Conservation (phyloP, 1,140 invertebrate species). For the Scaptomyza graminum region DNA sequence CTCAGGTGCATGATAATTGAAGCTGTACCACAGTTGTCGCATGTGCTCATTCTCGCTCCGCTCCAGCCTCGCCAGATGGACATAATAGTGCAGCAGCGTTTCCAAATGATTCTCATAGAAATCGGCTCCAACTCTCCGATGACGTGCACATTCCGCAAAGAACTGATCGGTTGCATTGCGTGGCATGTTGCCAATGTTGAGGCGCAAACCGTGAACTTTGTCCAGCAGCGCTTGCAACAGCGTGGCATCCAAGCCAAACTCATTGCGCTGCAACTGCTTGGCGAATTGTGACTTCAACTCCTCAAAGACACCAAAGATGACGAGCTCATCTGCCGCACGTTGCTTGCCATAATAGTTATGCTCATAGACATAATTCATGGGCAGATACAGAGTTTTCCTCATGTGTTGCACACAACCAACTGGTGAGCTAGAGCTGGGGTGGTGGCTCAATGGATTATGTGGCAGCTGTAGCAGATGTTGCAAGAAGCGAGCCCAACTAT, state of each 20-base stretch:
- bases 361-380: constrained; percentile 72
- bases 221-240: constrained; percentile 38
- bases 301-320: constrained; percentile 58
- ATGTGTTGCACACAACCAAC: constrained; percentile 57
- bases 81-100: constrained; percentile 53
- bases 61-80: constrained; percentile 50
- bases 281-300: constrained; percentile 54
- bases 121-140: constrained; percentile 46
- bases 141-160: constrained; percentile 20
- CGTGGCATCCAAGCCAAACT: constrained; percentile 28
- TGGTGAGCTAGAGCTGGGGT: neutral
- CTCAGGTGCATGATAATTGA: constrained; percentile 66
- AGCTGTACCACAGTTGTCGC: constrained; percentile 60
- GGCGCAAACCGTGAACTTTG: constrained; percentile 49
- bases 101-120: constrained; percentile 65
- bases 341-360: constrained; percentile 44
- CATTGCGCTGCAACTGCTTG: constrained; percentile 36
- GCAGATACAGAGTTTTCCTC: constrained; percentile 61
- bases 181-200: constrained; percentile 67
- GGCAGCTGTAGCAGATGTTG: constrained; percentile 51
- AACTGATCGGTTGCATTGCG: constrained; percentile 49
- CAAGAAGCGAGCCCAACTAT: constrained; percentile 54
- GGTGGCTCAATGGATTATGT: constrained; percentile 53
- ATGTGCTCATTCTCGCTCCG: constrained; percentile 16
- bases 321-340: constrained; percentile 42